Percentiles rank a stretch among this genome's conserved stretches.
These are phyloP conservation scores for Bilobella aurantiaca DNA, from an alignment of 1,140 invertebrate genomes.

Conservation along the genomic window DNA sequence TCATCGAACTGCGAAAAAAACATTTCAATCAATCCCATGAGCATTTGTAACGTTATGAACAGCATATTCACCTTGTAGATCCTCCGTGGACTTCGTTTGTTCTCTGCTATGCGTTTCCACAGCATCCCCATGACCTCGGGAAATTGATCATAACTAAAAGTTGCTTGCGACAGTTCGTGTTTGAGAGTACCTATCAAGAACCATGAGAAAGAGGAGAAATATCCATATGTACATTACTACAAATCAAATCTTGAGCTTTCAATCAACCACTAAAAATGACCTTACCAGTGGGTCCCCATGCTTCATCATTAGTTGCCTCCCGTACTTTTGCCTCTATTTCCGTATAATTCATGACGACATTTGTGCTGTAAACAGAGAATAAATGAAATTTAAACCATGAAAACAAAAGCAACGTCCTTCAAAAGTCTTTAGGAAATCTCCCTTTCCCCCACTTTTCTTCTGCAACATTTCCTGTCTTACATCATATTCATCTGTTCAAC, in stretches of 20 bases:
- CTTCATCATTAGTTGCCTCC: constrained; percentile 97
- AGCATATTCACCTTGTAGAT: constrained; percentile 88
- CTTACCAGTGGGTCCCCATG: constrained; percentile 92
- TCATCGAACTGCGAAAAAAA: too few species aligned
- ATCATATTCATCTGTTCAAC: too few species aligned
- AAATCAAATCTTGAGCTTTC: background rate
- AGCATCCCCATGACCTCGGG: constrained; percentile 96
- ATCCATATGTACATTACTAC: too few species aligned
- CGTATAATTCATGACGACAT: constrained; percentile 99
- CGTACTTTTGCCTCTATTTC: constrained; percentile 96
- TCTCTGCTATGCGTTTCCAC: constrained; percentile 97
- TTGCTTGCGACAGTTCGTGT: constrained; percentile 92
- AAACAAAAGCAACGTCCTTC: too few species aligned
- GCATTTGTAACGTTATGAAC: too few species aligned
- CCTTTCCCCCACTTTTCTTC: too few species aligned
- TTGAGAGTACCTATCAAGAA: constrained; percentile 54
- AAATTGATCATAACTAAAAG: constrained; percentile 96
- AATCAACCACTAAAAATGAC: constrained; percentile 31
- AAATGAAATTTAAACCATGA: too few species aligned
- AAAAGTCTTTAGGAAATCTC: too few species aligned
- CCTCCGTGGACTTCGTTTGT: constrained; percentile 89
- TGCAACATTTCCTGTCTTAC: too few species aligned
- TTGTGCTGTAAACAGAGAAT: constrained; percentile 59
- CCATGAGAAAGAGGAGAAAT: too few species aligned
- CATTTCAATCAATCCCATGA: too few species aligned